Evolutionary conservation across 2,113 vertebrate species (phyloP).

Genomic region (Phylloscopus trochiloides): DNA sequence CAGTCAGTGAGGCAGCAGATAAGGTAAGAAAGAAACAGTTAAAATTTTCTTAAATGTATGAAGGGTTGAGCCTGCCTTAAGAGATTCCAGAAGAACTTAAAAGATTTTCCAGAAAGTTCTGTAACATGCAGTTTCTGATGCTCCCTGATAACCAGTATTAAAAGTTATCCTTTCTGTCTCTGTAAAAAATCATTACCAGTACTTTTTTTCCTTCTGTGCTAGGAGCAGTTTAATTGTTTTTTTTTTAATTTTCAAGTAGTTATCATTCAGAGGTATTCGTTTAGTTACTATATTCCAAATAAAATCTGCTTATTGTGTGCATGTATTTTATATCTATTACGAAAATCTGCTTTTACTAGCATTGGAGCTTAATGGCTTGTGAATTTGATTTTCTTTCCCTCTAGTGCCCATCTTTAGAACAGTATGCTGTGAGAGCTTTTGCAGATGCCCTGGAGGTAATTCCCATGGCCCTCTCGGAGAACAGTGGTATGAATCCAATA

Average conservation of each 20-base stretch:
- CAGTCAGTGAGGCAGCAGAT: slow-evolving; percentile 91
- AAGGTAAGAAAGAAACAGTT: slow-evolving; percentile 76
- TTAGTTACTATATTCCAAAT: not conserved
- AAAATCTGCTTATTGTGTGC: not conserved
- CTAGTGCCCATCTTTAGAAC: slow-evolving; percentile 94
- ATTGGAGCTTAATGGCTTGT: not conserved
- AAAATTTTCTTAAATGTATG: not conserved
- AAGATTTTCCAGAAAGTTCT: not conserved
- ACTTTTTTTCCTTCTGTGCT: not conserved
- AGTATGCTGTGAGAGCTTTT: slow-evolving; percentile 96
- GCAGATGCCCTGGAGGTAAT: slow-evolving; percentile 94
- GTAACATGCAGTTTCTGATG: fast-evolving
- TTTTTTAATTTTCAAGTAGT: not conserved
- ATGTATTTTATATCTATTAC: not conserved
- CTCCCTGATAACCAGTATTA: not conserved
- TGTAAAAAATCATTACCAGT: not conserved
- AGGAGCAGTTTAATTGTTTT: not conserved
- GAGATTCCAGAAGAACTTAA: not conserved
- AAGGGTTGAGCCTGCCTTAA: not conserved
- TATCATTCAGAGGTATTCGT: fast-evolving
- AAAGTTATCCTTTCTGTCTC: not conserved
- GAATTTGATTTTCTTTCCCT: not conserved
- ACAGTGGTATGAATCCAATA: slow-evolving; percentile 95
- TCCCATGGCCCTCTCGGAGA: slow-evolving; percentile 93
- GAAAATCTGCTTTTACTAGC: not conserved